A percentile compares a stretch with the other conserved stretches of the same genome.
These are phyloP conservation scores for Aptenodytes patagonicus DNA, from an alignment of 2,113 vertebrate species.

Conservation along the genomic window DNA sequence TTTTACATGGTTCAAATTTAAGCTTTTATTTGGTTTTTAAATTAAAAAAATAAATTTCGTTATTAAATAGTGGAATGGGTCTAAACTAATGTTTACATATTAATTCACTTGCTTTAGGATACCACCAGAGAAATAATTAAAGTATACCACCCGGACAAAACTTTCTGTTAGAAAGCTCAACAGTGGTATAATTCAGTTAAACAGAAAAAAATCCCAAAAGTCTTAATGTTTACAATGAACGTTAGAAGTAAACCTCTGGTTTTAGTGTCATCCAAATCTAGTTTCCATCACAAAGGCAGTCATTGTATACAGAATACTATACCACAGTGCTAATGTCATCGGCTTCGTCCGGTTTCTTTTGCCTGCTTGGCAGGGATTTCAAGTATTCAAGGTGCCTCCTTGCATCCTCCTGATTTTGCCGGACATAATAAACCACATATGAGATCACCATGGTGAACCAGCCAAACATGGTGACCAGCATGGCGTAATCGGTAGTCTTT, in stretches of 20 bases:
- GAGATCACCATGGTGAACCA: conserved; percentile 99
- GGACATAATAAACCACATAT: conserved; percentile 96
- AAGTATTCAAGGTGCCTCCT: conserved; percentile 98
- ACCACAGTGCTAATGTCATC: conserved; percentile 98
- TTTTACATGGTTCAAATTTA: conserved; percentile 81
- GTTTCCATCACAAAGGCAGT: conserved; percentile 21
- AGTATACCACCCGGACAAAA: conserved; percentile 59
- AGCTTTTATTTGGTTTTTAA: conserved; percentile 82
- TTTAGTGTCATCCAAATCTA: conserved; percentile 26
- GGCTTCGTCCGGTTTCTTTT: conserved; percentile 93
- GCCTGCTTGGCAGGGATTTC: conserved; percentile 98
- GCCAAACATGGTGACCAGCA: conserved; percentile 99
- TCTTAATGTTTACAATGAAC: conserved; percentile 73
- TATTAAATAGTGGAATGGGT: conserved; percentile 86
- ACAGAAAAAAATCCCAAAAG: conserved; percentile 31
- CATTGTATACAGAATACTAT: conserved; percentile 68
- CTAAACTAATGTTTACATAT: conserved; percentile 77
- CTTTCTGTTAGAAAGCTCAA: conserved; percentile 69
- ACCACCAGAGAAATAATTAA: conserved; percentile 69
- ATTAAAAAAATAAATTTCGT: conserved; percentile 88
- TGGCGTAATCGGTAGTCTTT: conserved; percentile 97
- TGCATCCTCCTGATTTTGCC: conserved; percentile 98
- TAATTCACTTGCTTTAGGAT: conserved; percentile 72
- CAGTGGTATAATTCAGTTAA: conserved; percentile 70
- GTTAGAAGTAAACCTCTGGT: conserved; percentile 70